Evolutionary conservation across 2,113 vertebrate genomes (phyloP), one percentile per base, ranked within the genome.

Genomic region (Sebastes schlegelii): DNA sequence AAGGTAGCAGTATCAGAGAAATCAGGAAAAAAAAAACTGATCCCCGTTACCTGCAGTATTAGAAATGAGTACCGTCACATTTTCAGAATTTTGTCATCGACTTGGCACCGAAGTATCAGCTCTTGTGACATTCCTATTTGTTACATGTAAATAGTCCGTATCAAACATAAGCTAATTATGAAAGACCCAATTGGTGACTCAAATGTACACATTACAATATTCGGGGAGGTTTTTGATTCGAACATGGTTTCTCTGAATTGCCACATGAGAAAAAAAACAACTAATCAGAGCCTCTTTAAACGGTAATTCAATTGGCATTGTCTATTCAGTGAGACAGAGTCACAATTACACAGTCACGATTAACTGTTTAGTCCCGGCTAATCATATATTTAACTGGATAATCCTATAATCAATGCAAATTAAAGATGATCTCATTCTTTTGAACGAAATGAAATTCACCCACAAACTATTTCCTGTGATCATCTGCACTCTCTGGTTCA

Each of bases 391-490:
- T 42, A 51, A 51, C 58, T 42, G 6, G 14, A 6, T 58, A 17
- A 16, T 72, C 21, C 1, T 13, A 46, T 8, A 65, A 21, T 68
- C 64, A 60, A 4, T 26, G 14, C 19, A 49, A 58, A 68, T 46
- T 9, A 66, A 23, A 26, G 8, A 45, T 26, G 11, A 55, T 21
- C 11, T 26, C 12, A 45, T 65, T 65, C 13, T 76, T 45, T 7
- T 23, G 4, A 71, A 60, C 54, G 40, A 57, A 68, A 34, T 71
- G 1, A 62, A 78, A 79, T 60, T 46, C 51, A 76, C 69, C 63
- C 40, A 62, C 4, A 51, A 51, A 74, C 60, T 6, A 26, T 78
- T 83, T 84, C 83, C 74, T 68, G 58, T 1, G 40, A 81, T 86
- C 57, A 79, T 77, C 42, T 48, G 14, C 55, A 14, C 11, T 68